phyloP scores from a whole-genome alignment of 2,888 invertebrate species.

The Diplazon laetatorius region DNA sequence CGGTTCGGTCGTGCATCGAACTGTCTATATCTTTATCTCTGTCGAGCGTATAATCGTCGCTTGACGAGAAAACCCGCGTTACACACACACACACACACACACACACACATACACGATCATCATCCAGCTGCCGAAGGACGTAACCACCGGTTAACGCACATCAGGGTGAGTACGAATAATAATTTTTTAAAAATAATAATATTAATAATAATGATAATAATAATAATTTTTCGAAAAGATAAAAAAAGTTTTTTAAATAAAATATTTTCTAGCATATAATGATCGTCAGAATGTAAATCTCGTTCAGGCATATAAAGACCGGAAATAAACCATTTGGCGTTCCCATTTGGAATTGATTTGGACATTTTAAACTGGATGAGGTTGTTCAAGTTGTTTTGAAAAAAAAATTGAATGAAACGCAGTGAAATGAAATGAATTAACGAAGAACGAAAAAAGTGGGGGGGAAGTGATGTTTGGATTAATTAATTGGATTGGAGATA shows the following conservation, averaged over 20 bases:
- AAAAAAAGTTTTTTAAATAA: neutral
- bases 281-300: neutral
- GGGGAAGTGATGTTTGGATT: too few species aligned
- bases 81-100: conserved; percentile 11
- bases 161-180: neutral
- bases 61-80: conserved; percentile 35
- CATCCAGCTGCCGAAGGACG: conserved; percentile 20
- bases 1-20: conserved; percentile 60
- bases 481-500: too few species aligned
- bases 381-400: too few species aligned
- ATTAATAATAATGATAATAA: neutral
- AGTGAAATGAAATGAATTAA: too few species aligned
- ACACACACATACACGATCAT: conserved; percentile 32
- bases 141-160: neutral
- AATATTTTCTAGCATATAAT: neutral
- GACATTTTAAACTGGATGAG: neutral
- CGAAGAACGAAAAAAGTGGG: too few species aligned
- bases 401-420: too few species aligned
- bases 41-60: conserved; percentile 60
- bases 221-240: too few species aligned
- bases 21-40: too few species aligned
- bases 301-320: neutral
- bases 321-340: neutral
- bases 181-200: neutral
- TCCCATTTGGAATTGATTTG: neutral